Conservation (phyloP, 1,140 invertebrate species). For the Galendromus occidentalis region DNA sequence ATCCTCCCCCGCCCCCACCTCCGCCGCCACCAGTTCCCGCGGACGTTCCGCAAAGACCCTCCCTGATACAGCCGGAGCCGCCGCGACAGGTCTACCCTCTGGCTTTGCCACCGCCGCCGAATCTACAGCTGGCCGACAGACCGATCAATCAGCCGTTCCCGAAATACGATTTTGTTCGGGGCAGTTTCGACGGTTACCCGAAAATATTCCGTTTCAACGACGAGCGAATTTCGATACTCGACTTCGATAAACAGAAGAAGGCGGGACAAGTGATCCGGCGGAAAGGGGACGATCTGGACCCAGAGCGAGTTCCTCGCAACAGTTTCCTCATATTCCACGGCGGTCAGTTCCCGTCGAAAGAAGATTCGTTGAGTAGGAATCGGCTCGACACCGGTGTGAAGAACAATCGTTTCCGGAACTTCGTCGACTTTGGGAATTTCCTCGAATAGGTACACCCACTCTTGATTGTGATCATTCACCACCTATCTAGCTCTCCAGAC, state of each 20-base stretch:
- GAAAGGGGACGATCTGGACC: slow-evolving; percentile 14
- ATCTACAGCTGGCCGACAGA: slow-evolving; percentile 23
- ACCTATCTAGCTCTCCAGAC: no score
- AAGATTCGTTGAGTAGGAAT: background rate
- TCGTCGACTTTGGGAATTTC: slow-evolving; percentile 3
- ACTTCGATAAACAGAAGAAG: slow-evolving; percentile 19
- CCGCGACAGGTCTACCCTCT: slow-evolving; percentile 14
- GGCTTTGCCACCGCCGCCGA: slow-evolving; percentile 14
- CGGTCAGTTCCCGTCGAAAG: slow-evolving; percentile 17
- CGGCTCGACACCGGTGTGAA: background rate
- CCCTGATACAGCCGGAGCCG: slow-evolving; percentile 1
- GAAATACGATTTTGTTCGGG: slow-evolving; percentile 13
- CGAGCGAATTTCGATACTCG: slow-evolving; percentile 19
- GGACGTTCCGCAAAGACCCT: slow-evolving; percentile 10
- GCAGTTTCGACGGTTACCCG: slow-evolving; percentile 14
- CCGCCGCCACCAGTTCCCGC: slow-evolving; percentile 16
- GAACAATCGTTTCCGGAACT: slow-evolving; percentile 9
- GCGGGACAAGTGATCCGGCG: slow-evolving; percentile 1
- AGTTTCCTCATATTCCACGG: slow-evolving; percentile 19
- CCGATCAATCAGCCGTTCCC: slow-evolving; percentile 25
- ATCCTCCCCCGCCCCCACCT: slow-evolving; percentile 22
- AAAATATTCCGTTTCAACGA: slow-evolving; percentile 20
- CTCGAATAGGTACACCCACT: background rate
- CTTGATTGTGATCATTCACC: no score
- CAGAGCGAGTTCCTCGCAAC: slow-evolving; percentile 17